phyloP scores from a whole-genome alignment of 2,113 vertebrate species.

The Sclerurus mexicanus region DNA sequence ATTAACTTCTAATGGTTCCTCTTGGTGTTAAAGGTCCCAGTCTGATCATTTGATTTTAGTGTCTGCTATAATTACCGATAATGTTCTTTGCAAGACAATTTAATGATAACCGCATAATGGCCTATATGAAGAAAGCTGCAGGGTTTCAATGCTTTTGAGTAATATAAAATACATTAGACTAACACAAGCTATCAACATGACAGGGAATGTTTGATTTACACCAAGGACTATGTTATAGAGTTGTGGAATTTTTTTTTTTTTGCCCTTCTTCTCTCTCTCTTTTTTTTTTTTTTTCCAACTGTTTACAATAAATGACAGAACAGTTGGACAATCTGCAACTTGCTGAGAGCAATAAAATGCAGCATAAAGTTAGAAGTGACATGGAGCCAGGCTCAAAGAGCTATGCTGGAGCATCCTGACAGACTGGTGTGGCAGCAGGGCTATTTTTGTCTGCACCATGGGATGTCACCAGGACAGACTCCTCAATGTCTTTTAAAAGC shows the following conservation, averaged over 20 bases:
- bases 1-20: slow-evolving; percentile 99
- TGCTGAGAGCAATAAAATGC: slow-evolving; percentile 68
- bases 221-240: slow-evolving; percentile 73
- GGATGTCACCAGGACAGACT: fast-evolving
- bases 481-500: background rate
- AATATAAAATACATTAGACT: slow-evolving; percentile 89
- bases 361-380: slow-evolving; percentile 45
- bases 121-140: slow-evolving; percentile 86
- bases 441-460: background rate
- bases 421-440: background rate
- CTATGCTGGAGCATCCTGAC: background rate
- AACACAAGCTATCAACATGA: slow-evolving; percentile 87
- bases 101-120: slow-evolving; percentile 88
- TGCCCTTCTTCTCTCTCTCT: background rate
- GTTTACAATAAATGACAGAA: slow-evolving; percentile 72
- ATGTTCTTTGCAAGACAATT: slow-evolving; percentile 94
- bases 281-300: background rate
- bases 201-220: slow-evolving; percentile 86
- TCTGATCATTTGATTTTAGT: slow-evolving; percentile 98
- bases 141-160: slow-evolving; percentile 83
- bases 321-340: slow-evolving; percentile 77
- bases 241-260: slow-evolving; percentile 42
- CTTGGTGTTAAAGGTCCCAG: slow-evolving; percentile 92
- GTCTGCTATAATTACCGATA: slow-evolving; percentile 99
- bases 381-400: background rate